Evolutionary conservation across 2,888 invertebrate genomes (phyloP).

Genomic region (Bedellia somnulentella): DNA sequence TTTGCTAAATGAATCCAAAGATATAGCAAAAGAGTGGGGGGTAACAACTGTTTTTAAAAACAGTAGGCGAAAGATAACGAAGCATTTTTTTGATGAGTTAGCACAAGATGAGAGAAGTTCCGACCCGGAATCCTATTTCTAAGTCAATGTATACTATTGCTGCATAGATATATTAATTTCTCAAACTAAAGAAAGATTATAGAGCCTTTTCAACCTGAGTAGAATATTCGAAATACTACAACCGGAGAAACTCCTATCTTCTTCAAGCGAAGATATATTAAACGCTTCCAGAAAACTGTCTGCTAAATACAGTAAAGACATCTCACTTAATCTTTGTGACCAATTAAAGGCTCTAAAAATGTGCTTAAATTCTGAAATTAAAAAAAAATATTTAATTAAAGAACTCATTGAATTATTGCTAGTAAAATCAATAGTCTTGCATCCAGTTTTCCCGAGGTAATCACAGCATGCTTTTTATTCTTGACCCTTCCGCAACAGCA

Average conservation of each 20-base stretch:
- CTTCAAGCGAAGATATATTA: conserved; percentile 14
- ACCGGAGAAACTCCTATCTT: conserved; percentile 16
- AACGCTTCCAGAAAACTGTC: conserved; percentile 10
- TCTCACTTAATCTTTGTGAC: conserved; percentile 14
- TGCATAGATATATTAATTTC: conserved; percentile 14
- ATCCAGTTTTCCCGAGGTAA: conserved; percentile 8
- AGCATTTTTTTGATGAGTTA: conserved; percentile 14
- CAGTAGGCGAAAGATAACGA: conserved; percentile 12
- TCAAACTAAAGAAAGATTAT: no score
- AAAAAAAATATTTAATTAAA: no score
- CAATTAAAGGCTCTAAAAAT: conserved; percentile 11
- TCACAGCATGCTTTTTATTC: conserved; percentile 11
- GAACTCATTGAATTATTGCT: no score
- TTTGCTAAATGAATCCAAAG: conserved; percentile 9
- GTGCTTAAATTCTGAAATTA: no score
- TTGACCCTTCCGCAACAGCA: conserved; percentile 11
- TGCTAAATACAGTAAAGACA: conserved; percentile 13
- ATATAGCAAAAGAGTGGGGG: conserved; percentile 5
- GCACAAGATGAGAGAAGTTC: no score
- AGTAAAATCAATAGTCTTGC: no score
- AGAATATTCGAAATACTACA: conserved; percentile 9
- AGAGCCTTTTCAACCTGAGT: no score
- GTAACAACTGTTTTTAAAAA: conserved; percentile 9
- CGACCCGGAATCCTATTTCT: conserved; percentile 13
- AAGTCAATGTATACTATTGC: conserved; percentile 13